Percentiles rank a stretch among this genome's conserved stretches.
These are phyloP conservation scores for Stomatorhinus walkeri DNA, from an alignment of 2,797 vertebrate species.

Conservation along the genomic window DNA sequence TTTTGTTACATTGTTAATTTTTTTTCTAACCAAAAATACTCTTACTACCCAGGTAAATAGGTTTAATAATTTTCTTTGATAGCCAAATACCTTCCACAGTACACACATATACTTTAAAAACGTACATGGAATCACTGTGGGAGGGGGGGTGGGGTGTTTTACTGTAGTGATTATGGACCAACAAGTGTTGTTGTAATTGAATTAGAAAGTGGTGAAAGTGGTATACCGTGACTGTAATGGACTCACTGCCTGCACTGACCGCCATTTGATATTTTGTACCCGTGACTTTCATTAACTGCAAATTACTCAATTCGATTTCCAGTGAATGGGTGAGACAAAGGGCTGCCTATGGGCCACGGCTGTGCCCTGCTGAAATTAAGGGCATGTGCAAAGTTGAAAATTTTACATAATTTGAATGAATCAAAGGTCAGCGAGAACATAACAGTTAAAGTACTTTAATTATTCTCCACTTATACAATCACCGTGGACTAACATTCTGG, in stretches of 20 bases:
- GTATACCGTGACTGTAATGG: neutral
- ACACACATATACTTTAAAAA: neutral
- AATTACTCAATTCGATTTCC: conserved; percentile 9
- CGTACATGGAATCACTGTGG: neutral
- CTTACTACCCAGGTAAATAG: neutral
- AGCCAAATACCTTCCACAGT: neutral
- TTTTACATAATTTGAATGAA: conserved; percentile 5
- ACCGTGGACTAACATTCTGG: neutral
- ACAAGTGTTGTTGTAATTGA: neutral
- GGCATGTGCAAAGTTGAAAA: neutral
- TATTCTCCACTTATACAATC: conserved; percentile 11
- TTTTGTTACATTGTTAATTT: neutral
- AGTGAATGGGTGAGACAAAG: neutral
- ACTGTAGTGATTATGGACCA: neutral
- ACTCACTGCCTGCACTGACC: conserved; percentile 9
- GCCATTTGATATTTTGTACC: conserved; percentile 1
- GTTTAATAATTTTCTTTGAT: neutral
- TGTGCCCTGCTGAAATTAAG: neutral
- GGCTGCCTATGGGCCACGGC: neutral
- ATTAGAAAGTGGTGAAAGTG: neutral
- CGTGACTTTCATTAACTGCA: neutral
- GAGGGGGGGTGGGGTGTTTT: neutral
- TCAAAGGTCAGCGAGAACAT: neutral
- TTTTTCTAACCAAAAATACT: neutral
- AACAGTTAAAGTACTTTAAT: neutral